Evolutionary conservation across 2,888 invertebrate genomes (phyloP).

Genomic region (Drosophila sordidula): DNA sequence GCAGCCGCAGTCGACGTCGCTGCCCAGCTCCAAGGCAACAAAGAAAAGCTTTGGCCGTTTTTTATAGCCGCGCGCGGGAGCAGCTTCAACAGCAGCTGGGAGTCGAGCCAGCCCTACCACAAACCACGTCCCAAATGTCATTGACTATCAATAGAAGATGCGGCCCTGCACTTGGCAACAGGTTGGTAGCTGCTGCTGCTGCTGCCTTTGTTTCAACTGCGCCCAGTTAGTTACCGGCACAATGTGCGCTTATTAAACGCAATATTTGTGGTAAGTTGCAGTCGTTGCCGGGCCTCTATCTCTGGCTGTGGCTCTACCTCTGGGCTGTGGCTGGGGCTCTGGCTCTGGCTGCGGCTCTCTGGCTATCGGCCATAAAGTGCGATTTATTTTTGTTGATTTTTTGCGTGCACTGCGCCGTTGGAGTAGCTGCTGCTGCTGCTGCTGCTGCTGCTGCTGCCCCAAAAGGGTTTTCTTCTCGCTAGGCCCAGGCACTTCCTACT

Average conservation of each 20-base stretch:
- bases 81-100: conserved; percentile 22
- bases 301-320: conserved; percentile 21
- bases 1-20: conserved; percentile 26
- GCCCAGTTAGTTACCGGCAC: conserved; percentile 59
- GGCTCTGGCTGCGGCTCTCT: conserved; percentile 20
- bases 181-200: conserved; percentile 45
- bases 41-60: conserved; percentile 63
- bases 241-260: conserved; percentile 79
- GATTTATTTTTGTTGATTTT: conserved; percentile 82
- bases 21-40: conserved; percentile 52
- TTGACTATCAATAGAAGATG: conserved; percentile 79
- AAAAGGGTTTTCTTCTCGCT: conserved; percentile 57
- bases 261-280: conserved; percentile 78
- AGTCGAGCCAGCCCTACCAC: conserved; percentile 52
- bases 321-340: conserved; percentile 17
- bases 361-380: conserved; percentile 73
- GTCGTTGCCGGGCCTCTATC: conserved; percentile 29
- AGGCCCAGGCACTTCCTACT: conserved; percentile 67
- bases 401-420: conserved; percentile 53
- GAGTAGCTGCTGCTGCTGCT: conserved; percentile 31
- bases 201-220: conserved; percentile 67
- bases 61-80: conserved; percentile 49
- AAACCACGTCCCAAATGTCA: conserved; percentile 77
- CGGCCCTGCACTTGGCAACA: conserved; percentile 65
- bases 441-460: conserved; percentile 37